phyloP scores from a whole-genome alignment of 2,797 vertebrate species.

The Syndactyla subalaris region DNA sequence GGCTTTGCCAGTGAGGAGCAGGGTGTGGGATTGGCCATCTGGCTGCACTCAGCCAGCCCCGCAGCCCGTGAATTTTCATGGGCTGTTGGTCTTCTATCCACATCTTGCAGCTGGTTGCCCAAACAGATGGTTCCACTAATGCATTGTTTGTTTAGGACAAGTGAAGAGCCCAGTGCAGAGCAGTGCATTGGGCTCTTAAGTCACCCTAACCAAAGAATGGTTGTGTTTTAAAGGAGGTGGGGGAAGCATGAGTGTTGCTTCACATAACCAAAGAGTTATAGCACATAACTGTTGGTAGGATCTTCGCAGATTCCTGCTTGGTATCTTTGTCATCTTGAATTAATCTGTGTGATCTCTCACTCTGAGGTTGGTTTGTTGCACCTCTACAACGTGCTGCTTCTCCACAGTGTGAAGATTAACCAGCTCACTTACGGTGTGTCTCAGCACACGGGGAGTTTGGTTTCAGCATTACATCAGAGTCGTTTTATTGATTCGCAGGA shows the following conservation, averaged over 20 bases:
- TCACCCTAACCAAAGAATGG: not conserved
- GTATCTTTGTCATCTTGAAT: not conserved
- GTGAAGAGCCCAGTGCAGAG: not conserved
- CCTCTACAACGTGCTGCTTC: not conserved
- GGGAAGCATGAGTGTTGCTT: not conserved
- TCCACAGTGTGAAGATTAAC: not conserved
- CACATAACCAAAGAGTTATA: not conserved
- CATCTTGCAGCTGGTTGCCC: conserved; percentile 25
- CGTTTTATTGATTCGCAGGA: not conserved
- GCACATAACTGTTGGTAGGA: not conserved
- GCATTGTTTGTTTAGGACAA: not conserved
- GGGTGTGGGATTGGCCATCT: conserved; percentile 13
- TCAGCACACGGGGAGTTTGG: not conserved
- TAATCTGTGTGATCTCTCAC: not conserved
- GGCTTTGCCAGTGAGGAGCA: not conserved
- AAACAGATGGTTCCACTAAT: conserved; percentile 5
- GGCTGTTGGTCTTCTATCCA: not conserved
- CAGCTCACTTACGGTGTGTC: not conserved
- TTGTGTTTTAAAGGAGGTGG: not conserved
- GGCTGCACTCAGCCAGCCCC: accelerated
- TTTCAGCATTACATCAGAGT: not conserved
- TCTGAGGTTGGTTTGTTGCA: not conserved
- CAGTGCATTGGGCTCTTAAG: not conserved
- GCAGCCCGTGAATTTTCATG: not conserved
- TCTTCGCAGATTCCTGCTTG: not conserved